Evolutionary conservation across 2,888 invertebrate species (phyloP).

Genomic region (Galeruca laticollis): DNA sequence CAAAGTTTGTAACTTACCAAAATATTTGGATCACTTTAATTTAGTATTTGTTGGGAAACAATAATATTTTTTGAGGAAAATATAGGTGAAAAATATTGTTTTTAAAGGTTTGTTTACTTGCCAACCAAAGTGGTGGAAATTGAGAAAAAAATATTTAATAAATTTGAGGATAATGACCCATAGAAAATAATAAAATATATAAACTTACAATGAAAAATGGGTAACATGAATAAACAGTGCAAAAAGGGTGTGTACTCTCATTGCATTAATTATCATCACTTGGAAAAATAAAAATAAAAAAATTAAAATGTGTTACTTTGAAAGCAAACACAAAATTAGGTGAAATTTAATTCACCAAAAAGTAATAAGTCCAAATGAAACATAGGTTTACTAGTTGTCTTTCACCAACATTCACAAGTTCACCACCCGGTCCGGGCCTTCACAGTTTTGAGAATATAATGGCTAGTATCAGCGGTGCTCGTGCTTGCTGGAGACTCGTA

Average conservation of each 20-base stretch:
- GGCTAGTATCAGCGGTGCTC: constrained; percentile 40
- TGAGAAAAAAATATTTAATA: background rate
- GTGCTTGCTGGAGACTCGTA: constrained; percentile 43
- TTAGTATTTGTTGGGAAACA: background rate
- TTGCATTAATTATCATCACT: constrained; percentile 48
- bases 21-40: constrained; percentile 3
- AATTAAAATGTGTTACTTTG: constrained; percentile 38
- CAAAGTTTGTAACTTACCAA: constrained; percentile 19
- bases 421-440: constrained; percentile 43
- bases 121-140: background rate
- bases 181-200: constrained; percentile 16
- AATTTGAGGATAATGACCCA: constrained; percentile 19
- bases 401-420: constrained; percentile 47
- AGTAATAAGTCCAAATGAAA: constrained; percentile 43
- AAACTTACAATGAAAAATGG: constrained; percentile 69
- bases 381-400: constrained; percentile 45
- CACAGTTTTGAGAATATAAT: constrained; percentile 43
- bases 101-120: constrained; percentile 25
- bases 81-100: constrained; percentile 4
- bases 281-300: constrained; percentile 37
- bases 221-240: constrained; percentile 63
- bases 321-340: constrained; percentile 48
- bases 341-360: constrained; percentile 50
- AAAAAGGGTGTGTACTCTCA: constrained; percentile 56
- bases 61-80: background rate